phyloP scores from a whole-genome alignment of 2,888 invertebrate genomes.

The Lasioglossum pauxillum region DNA sequence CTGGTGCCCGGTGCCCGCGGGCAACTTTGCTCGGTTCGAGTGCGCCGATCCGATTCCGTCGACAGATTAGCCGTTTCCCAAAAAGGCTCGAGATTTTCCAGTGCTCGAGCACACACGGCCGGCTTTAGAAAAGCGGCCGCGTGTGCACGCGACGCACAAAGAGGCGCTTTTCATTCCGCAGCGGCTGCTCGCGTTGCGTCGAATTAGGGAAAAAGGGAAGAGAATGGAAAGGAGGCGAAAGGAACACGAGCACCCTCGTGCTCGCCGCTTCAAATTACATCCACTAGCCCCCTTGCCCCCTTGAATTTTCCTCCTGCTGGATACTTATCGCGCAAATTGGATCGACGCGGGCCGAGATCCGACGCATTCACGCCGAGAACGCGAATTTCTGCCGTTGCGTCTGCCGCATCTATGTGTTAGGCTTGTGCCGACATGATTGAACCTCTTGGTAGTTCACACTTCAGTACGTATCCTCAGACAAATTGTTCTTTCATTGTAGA shows the following conservation, averaged over 20 bases:
- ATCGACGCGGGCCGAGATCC: conserved; percentile 7
- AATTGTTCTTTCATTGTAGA: background rate
- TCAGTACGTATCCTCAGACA: background rate
- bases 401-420: background rate
- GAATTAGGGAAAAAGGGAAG: conserved; percentile 67
- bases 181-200: conserved; percentile 67
- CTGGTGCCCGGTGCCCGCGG: conserved; percentile 12
- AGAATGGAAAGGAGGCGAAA: conserved; percentile 21
- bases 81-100: conserved; percentile 53
- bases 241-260: conserved; percentile 21
- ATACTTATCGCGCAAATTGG: conserved; percentile 64
- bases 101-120: conserved; percentile 32
- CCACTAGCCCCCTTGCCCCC: conserved; percentile 17
- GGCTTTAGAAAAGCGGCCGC: conserved; percentile 24
- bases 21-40: conserved; percentile 2
- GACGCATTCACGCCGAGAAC: background rate
- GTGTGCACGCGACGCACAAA: conserved; percentile 43
- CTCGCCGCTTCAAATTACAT: conserved; percentile 70
- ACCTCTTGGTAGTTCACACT: background rate
- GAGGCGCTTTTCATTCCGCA: conserved; percentile 77
- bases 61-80: conserved; percentile 51
- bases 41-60: conserved; percentile 47
- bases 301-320: conserved; percentile 39
- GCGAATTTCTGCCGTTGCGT: background rate
- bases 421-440: background rate